These are phyloP conservation scores for Acanthis flammea DNA, from an alignment of 2,797 vertebrate species.

Conservation along the genomic window DNA sequence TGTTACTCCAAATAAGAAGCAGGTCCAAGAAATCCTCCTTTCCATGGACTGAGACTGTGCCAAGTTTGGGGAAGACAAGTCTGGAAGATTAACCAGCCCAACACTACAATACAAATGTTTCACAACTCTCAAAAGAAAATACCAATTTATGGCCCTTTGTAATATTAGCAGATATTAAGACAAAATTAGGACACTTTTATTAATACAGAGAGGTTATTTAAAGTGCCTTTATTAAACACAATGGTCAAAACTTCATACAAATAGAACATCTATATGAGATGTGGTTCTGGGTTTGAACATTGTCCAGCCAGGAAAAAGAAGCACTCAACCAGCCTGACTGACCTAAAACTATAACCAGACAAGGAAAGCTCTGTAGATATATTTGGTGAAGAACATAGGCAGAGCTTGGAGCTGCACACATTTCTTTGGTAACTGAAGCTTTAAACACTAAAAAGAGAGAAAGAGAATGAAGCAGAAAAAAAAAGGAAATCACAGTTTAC, in stretches of 20 bases:
- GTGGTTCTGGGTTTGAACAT: not conserved
- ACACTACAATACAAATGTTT: not conserved
- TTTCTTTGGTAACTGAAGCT: not conserved
- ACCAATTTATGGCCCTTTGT: not conserved
- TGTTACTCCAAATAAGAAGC: not conserved
- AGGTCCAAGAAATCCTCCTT: not conserved
- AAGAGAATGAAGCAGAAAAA: not conserved
- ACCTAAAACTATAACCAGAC: not conserved
- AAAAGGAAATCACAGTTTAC: not conserved
- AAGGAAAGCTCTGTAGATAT: not conserved
- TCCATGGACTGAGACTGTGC: not conserved
- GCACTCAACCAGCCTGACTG: not conserved
- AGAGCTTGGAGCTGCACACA: not conserved
- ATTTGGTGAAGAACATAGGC: not conserved
- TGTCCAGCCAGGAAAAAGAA: not conserved
- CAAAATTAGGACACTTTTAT: not conserved
- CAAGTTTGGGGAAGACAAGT: not conserved
- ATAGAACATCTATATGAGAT: not conserved
- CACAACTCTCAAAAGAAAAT: not conserved
- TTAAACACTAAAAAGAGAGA: not conserved
- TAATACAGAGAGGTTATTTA: not conserved
- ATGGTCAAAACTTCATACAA: not conserved
- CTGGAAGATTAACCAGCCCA: not conserved
- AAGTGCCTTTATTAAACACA: not conserved
- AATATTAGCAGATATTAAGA: not conserved